These are phyloP conservation scores for Eudorcas thomsonii DNA, from an alignment of 2,113 vertebrate genomes.

Conservation along the genomic window DNA sequence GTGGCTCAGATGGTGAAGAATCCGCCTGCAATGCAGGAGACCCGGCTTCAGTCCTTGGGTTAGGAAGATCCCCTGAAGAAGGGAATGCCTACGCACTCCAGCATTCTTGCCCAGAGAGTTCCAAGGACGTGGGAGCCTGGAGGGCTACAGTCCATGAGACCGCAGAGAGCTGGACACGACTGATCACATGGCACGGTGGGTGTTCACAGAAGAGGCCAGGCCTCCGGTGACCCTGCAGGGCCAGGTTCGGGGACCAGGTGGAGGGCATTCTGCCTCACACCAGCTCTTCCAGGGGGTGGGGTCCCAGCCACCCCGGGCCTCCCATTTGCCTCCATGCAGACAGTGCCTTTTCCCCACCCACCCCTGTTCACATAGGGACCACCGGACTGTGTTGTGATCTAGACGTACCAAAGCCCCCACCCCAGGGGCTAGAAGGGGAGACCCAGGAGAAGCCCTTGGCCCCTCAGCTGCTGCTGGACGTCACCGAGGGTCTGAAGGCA, in stretches of 20 bases:
- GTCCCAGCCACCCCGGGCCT: neutral
- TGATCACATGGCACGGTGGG: neutral
- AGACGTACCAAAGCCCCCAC: neutral
- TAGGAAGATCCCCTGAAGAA: neutral
- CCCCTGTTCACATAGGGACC: neutral
- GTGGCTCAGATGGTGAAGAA: neutral
- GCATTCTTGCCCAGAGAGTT: neutral
- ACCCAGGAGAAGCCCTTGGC: too few species aligned
- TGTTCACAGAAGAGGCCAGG: fast-evolving
- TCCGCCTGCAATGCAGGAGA: neutral
- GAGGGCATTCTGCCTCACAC: fast-evolving
- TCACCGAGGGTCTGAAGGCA: fast-evolving
- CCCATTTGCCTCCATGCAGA: fast-evolving
- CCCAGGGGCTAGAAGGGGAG: neutral
- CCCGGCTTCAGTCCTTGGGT: fast-evolving
- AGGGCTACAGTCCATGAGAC: neutral
- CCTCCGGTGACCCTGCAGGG: fast-evolving
- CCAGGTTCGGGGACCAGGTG: fast-evolving
- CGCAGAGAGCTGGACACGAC: fast-evolving
- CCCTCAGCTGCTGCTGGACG: too few species aligned
- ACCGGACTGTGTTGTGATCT: fast-evolving
- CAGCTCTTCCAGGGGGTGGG: neutral
- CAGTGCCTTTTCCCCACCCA: neutral
- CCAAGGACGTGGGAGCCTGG: neutral
- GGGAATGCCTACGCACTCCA: neutral